A percentile compares a stretch with the other conserved stretches of the same genome.
Conservation (phyloP, 2,888 invertebrate genomes). For the Caradrina clavipalpis region DNA sequence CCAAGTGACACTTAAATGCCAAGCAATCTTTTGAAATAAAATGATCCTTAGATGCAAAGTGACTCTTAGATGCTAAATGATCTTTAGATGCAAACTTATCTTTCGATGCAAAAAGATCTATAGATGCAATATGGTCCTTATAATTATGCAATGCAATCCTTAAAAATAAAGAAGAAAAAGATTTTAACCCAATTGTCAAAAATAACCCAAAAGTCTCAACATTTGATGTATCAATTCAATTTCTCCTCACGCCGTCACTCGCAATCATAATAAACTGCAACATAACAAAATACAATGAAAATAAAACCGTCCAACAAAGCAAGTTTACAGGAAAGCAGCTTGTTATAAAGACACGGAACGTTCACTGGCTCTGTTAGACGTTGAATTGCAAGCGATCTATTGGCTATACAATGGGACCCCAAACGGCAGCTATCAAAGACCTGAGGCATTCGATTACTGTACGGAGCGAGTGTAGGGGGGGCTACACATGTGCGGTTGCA, state of each 20-base stretch:
- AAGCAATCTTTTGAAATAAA: too few species aligned
- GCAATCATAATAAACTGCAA: neutral
- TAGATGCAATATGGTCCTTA: too few species aligned
- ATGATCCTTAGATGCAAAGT: too few species aligned
- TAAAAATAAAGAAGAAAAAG: too few species aligned
- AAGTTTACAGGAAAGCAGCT: conserved; percentile 1
- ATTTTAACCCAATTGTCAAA: neutral
- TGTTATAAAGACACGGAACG: conserved; percentile 43
- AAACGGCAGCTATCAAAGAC: conserved; percentile 60
- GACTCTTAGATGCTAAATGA: too few species aligned
- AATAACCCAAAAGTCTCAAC: neutral
- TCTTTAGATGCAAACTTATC: too few species aligned
- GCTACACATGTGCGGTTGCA: conserved; percentile 34
- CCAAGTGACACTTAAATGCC: too few species aligned
- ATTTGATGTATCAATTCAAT: neutral
- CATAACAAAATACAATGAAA: conserved; percentile 13
- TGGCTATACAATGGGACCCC: conserved; percentile 53
- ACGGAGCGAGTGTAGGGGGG: conserved; percentile 18
- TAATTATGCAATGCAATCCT: too few species aligned
- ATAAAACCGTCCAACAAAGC: conserved; percentile 16
- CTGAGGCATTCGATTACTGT: conserved; percentile 60
- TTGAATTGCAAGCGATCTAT: conserved; percentile 55
- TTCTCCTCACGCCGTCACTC: neutral
- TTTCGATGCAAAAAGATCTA: too few species aligned
- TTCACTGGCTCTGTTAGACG: conserved; percentile 35